phyloP scores from a whole-genome alignment of 2,888 invertebrate species.

The Neocrepidodera transversa region DNA sequence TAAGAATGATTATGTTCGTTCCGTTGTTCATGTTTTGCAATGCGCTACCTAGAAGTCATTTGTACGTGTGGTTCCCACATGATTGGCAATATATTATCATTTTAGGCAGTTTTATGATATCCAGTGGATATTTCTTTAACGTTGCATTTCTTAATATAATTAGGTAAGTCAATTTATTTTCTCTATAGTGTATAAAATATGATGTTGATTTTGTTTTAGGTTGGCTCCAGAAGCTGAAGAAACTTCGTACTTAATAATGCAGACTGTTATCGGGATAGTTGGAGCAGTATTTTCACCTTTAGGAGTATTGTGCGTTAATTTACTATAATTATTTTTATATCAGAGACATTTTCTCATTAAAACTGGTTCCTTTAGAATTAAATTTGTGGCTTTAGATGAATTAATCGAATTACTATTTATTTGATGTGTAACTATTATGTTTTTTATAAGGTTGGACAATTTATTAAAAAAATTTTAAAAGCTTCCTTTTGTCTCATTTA shows the following conservation, averaged over 20 bases:
- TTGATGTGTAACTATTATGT: no score
- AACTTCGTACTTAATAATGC: slow-evolving; percentile 30
- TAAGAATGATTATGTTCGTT: slow-evolving; percentile 36
- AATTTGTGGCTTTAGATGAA: no score
- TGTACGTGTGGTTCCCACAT: slow-evolving; percentile 33
- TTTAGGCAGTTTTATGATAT: slow-evolving; percentile 32
- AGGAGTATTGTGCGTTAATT: slow-evolving; percentile 30
- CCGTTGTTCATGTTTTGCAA: slow-evolving; percentile 39
- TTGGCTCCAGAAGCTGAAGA: slow-evolving; percentile 27
- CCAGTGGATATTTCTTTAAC: slow-evolving; percentile 35
- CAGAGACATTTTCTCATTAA: no score
- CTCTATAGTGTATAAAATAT: no score
- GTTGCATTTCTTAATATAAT: slow-evolving; percentile 33
- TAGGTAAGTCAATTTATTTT: slow-evolving; percentile 31
- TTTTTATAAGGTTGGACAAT: no score
- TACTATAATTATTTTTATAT: no score
- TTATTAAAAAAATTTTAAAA: no score
- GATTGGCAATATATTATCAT: slow-evolving; percentile 40
- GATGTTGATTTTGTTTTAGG: slow-evolving; percentile 21
- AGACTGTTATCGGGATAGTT: slow-evolving; percentile 27
- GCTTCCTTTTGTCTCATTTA: no score
- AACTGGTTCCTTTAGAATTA: no score
- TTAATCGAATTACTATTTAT: no score
- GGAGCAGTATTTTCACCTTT: slow-evolving; percentile 31
- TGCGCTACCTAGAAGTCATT: slow-evolving; percentile 30